phyloP scores from a whole-genome alignment of 2,888 invertebrate species.

The Gonocerus acuteangulatus region DNA sequence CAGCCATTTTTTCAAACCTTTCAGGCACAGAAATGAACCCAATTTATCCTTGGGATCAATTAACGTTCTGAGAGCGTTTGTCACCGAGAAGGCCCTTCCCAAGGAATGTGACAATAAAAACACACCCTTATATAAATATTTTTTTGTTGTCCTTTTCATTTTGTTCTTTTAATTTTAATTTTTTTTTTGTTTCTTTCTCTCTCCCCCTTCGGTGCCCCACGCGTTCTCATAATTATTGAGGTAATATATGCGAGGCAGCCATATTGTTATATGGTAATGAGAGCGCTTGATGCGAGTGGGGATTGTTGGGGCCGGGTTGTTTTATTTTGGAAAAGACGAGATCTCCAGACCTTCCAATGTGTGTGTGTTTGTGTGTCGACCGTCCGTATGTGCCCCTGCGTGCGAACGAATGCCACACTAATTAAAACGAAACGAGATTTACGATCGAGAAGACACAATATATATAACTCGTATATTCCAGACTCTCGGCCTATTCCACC shows the following conservation, averaged over 20 bases:
- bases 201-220: background rate
- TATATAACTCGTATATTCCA: background rate
- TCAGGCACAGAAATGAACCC: constrained; percentile 10
- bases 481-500: background rate
- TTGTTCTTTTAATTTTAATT: background rate
- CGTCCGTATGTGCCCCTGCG: too few species aligned
- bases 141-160: background rate
- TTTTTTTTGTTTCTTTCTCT: constrained; percentile 1
- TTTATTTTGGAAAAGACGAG: constrained; percentile 10
- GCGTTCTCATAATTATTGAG: constrained; percentile 16
- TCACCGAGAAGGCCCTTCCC: background rate
- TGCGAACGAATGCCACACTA: background rate
- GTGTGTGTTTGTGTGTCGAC: background rate
- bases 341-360: background rate
- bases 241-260: constrained; percentile 16
- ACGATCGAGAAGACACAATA: constrained; percentile 4
- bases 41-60: constrained; percentile 13
- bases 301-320: constrained; percentile 7
- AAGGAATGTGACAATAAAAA: background rate
- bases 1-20: background rate
- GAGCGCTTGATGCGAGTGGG: background rate
- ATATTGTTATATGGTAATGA: constrained; percentile 27
- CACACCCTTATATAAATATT: background rate
- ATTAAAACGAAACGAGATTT: constrained; percentile 18
- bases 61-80: constrained; percentile 2